Conservation (phyloP, 37 sponge, comb jelly and placozoan species). For the Haliclona indistincta region DNA sequence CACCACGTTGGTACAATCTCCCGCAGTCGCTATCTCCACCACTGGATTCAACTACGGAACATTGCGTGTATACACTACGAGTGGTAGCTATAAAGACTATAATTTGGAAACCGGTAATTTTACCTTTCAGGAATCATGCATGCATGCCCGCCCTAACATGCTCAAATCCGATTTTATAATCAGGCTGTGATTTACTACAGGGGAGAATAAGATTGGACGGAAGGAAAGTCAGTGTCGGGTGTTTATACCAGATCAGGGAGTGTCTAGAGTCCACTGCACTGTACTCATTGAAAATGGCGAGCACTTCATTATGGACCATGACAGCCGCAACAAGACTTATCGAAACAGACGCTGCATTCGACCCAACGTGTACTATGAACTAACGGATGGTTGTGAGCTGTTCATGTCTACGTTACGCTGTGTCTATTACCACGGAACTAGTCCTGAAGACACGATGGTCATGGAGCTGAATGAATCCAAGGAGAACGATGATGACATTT, state of each 20-base stretch:
- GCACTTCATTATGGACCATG: constrained; percentile 66
- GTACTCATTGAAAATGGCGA: constrained; percentile 54
- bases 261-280: constrained; percentile 52
- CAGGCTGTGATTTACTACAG: constrained; percentile 8
- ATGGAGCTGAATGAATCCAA: not conserved
- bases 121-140: too few relatives aligned
- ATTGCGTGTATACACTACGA: too few relatives aligned
- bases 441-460: not conserved
- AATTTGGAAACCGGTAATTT: too few relatives aligned
- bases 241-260: not conserved
- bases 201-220: constrained; percentile 30
- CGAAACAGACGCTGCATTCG: constrained; percentile 37
- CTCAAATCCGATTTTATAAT: too few relatives aligned
- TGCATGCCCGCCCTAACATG: too few relatives aligned
- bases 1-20: too few relatives aligned
- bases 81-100: too few relatives aligned
- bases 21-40: too few relatives aligned
- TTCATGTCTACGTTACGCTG: constrained; percentile 49
- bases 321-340: constrained; percentile 68
- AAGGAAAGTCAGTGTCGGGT: too few relatives aligned
- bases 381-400: constrained; percentile 51
- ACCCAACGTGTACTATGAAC: constrained; percentile 72
- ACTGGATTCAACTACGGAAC: too few relatives aligned
- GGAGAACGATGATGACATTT: not conserved
- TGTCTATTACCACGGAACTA: constrained; percentile 43